Evolutionary conservation across 2,888 invertebrate genomes (phyloP).

Genomic region (Idaea dimidiata): DNA sequence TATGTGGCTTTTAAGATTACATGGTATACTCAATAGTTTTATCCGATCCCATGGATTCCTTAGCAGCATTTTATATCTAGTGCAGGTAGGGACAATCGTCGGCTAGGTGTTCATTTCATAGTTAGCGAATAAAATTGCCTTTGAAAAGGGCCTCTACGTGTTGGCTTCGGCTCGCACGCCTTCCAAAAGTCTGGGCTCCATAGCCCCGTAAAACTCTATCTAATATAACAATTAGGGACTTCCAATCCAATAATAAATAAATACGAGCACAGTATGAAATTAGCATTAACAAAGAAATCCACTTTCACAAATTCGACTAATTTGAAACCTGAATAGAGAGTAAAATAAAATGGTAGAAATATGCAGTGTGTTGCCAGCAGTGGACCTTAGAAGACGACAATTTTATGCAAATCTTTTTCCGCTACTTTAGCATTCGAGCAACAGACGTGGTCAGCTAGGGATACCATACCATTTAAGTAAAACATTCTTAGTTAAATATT

Average conservation of each 20-base stretch:
- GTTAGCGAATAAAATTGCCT: too few relatives aligned
- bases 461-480: constrained; percentile 23
- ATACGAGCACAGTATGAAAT: constrained; percentile 16
- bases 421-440: constrained; percentile 69
- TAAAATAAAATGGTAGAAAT: constrained; percentile 38
- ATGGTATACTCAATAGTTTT: too few relatives aligned
- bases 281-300: constrained; percentile 28
- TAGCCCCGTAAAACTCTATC: too few relatives aligned
- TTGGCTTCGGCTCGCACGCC: too few relatives aligned
- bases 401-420: constrained; percentile 77
- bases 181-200: too few relatives aligned
- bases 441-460: constrained; percentile 54
- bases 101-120: too few relatives aligned
- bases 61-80: too few relatives aligned
- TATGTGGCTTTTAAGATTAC: too few relatives aligned
- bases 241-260: neutral
- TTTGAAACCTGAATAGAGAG: constrained; percentile 28
- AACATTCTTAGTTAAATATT: neutral
- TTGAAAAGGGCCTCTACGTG: too few relatives aligned
- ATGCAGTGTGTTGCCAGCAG: constrained; percentile 16
- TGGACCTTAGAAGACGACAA: constrained; percentile 68
- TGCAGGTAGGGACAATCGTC: too few relatives aligned
- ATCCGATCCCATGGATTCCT: too few relatives aligned
- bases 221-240: neutral
- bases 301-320: constrained; percentile 29